Evolutionary conservation across 1,140 invertebrate genomes (phyloP), one percentile per base, ranked within the genome.

Genomic region (Brachionus koreanus): DNA sequence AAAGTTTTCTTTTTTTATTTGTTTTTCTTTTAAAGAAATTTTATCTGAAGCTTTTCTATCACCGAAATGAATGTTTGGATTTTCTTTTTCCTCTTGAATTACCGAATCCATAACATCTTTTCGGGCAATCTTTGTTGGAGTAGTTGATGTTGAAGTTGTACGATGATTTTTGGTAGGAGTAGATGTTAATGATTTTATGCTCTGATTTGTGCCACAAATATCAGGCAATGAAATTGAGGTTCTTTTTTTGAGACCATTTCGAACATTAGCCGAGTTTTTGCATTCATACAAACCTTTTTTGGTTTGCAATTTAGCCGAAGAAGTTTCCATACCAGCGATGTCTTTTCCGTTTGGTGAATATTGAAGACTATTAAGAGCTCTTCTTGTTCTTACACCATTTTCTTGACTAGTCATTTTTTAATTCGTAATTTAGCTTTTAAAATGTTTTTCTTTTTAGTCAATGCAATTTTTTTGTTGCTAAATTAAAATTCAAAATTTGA

Each of bases 51-150:
- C 43, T 46, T 74, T 74, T 74, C 29, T 74, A 4, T 74, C 69
- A 25, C 19, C 35, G 9, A 61, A 29, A 33, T 16, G 2, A 25
- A 35, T 16, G 29, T 57, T 79, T 29, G 76, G 76, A 43, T 79
- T 79, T 43, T 79, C 76, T 37, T 79, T 79, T 65, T 79, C 76
- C 39, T 79, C 76, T 65, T 23, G 29, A 37, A 79, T 79, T 16
- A 57, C 37, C 3, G 49, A 29, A 2, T n/a, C 61, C 0, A 43
- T 37, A 19, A 43, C 46, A 23, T 65, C 61, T 23, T 39, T 57
- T n/a, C 76, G 76, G 5, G 49, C 23, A 23, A 61, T 65, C 42
- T 79, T 79, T 12, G 49, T 61, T 12, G 76, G 76, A 33, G 76
- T 79, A 23, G 76, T 79, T 29, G 76, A 61, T 25, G 76, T 65